Percentiles rank a stretch among this genome's conserved stretches.
Evolutionary conservation across 1,140 invertebrate genomes (phyloP).

Genomic region (Littorina saxatilis): DNA sequence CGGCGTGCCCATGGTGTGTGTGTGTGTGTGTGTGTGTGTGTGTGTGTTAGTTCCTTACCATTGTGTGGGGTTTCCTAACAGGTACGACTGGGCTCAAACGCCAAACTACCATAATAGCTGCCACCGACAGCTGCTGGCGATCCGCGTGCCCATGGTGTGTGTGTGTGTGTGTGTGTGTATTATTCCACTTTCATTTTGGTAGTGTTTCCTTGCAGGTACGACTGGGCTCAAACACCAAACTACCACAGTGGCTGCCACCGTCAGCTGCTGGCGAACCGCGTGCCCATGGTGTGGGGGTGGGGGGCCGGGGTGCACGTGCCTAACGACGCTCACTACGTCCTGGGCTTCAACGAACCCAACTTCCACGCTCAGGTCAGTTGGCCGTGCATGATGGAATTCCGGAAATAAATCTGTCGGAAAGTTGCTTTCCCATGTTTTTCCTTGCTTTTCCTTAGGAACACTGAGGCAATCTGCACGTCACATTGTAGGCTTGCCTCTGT

Average conservation of each 20-base stretch:
- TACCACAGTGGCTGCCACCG: conserved; percentile 18
- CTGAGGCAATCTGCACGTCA: too few species aligned
- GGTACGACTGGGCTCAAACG: conserved; percentile 29
- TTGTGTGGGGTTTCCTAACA: too few species aligned
- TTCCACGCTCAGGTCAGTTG: conserved; percentile 19
- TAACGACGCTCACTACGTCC: conserved; percentile 38
- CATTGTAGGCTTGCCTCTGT: too few species aligned
- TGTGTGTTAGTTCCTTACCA: too few species aligned
- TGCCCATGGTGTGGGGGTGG: conserved; percentile 53
- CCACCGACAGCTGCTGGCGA: background rate
- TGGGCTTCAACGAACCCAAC: conserved; percentile 59
- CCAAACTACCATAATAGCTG: conserved; percentile 11
- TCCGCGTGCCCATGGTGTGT: conserved; percentile 51
- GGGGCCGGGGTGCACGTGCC: background rate
- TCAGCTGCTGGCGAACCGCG: conserved; percentile 1
- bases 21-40: too few species aligned
- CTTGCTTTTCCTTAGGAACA: too few species aligned
- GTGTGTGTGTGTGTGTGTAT: too few species aligned
- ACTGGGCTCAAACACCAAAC: background rate
- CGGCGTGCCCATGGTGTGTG: conserved; percentile 52
- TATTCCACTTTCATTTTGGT: too few species aligned
- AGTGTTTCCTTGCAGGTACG: too few species aligned
- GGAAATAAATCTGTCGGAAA: too few species aligned
- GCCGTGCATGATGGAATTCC: too few species aligned
- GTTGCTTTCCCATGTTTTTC: too few species aligned